phyloP scores from a whole-genome alignment of 2,888 invertebrate genomes.

The Petrolisthes cinctipes region DNA sequence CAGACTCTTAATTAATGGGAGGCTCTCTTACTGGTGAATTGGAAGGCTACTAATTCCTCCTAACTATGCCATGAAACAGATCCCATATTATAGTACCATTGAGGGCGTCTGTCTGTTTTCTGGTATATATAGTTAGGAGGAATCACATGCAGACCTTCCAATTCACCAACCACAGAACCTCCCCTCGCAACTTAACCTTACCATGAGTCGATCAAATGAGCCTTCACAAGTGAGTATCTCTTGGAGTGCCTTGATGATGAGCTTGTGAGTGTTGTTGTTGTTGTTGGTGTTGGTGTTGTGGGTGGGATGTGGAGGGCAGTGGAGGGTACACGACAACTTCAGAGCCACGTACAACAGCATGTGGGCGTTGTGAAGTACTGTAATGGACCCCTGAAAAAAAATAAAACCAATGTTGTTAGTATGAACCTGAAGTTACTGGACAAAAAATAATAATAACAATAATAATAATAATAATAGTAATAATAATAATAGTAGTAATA shows the following conservation, averaged over 20 bases:
- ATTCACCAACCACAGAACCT: too few relatives aligned
- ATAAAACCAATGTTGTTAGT: too few relatives aligned
- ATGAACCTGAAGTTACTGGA: too few relatives aligned
- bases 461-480: neutral
- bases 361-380: conserved; percentile 1
- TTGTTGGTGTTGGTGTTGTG: neutral
- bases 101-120: too few relatives aligned
- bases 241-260: neutral
- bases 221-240: conserved; percentile 22
- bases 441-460: neutral
- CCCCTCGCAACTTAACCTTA: neutral
- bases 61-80: too few relatives aligned
- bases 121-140: too few relatives aligned
- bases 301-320: neutral
- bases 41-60: too few relatives aligned
- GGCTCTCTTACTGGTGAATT: too few relatives aligned
- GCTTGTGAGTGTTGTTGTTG: neutral
- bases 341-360: conserved; percentile 12
- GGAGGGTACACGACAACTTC: neutral
- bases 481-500: too few relatives aligned
- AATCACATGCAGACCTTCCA: too few relatives aligned
- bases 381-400: neutral
- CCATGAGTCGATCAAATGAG: conserved; percentile 26
- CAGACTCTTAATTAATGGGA: too few relatives aligned
- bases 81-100: too few relatives aligned